These are phyloP conservation scores for Baccha elongata DNA, from an alignment of 2,888 invertebrate species.

Conservation along the genomic window DNA sequence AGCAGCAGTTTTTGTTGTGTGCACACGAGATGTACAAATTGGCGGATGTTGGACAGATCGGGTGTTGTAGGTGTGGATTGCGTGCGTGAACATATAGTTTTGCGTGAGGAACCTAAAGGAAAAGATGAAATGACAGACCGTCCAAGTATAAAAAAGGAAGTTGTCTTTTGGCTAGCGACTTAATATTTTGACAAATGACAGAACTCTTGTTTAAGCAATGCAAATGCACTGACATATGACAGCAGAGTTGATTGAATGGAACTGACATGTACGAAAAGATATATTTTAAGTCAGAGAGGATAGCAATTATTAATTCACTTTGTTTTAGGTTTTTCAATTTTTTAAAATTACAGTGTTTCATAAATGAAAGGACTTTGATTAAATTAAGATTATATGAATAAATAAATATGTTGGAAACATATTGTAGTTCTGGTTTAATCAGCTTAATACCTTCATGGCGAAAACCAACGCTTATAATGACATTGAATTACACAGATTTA, in stretches of 20 bases:
- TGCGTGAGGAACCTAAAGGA: slow-evolving; percentile 39
- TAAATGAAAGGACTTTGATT: too few species aligned
- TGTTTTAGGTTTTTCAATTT: too few species aligned
- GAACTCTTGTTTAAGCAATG: slow-evolving; percentile 35
- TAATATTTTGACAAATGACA: slow-evolving; percentile 63
- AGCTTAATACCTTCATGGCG: too few species aligned
- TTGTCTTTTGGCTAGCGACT: slow-evolving; percentile 51
- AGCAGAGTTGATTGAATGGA: slow-evolving; percentile 18
- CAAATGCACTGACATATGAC: slow-evolving; percentile 53
- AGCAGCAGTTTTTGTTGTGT: slow-evolving; percentile 47
- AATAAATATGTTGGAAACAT: too few species aligned
- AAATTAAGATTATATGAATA: too few species aligned
- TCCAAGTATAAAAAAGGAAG: slow-evolving; percentile 66
- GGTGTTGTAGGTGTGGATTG: slow-evolving; percentile 45
- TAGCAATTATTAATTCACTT: background rate
- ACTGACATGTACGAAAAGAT: slow-evolving; percentile 7
- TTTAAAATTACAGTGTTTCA: too few species aligned
- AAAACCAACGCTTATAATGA: too few species aligned
- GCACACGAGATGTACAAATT: slow-evolving; percentile 68
- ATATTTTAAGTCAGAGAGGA: background rate
- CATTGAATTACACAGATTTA: too few species aligned
- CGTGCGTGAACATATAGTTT: slow-evolving; percentile 44
- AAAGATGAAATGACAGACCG: slow-evolving; percentile 60
- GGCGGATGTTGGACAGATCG: slow-evolving; percentile 64
- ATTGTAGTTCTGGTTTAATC: too few species aligned